Conservation (phyloP, 2,797 vertebrate genomes). For the Pseudocheirus occidentalis region DNA sequence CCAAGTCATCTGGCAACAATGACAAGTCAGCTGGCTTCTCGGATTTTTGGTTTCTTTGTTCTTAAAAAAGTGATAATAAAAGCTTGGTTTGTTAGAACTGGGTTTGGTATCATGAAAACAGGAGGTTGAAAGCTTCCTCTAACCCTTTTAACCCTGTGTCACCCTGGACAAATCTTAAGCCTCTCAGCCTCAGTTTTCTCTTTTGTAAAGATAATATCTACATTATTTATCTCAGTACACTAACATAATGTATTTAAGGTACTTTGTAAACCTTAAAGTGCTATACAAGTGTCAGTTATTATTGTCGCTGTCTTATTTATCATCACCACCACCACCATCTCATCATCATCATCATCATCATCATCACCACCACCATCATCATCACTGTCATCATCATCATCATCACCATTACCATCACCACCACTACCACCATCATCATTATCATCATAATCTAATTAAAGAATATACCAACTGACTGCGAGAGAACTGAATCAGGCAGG, state of each 20-base stretch:
- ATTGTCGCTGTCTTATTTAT: background rate
- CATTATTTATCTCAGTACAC: background rate
- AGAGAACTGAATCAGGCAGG: background rate
- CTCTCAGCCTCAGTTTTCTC: background rate
- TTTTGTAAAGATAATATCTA: background rate
- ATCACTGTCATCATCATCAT: background rate
- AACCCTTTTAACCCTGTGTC: background rate
- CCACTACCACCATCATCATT: background rate
- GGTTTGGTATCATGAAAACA: background rate
- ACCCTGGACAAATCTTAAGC: background rate
- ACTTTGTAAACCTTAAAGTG: background rate
- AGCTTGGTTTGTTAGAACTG: background rate
- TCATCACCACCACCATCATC: background rate
- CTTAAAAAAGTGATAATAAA: background rate
- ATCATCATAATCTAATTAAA: background rate
- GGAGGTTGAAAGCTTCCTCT: background rate
- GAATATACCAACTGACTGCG: background rate
- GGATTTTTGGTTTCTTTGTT: background rate
- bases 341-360: background rate
- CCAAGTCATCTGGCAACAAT: background rate
- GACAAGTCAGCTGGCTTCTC: background rate
- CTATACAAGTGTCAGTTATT: background rate
- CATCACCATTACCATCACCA: background rate
- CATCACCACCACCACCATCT: background rate
- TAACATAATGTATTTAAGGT: background rate